Evolutionary conservation across 2,113 vertebrate species (phyloP).

Genomic region (Pteronura brasiliensis): DNA sequence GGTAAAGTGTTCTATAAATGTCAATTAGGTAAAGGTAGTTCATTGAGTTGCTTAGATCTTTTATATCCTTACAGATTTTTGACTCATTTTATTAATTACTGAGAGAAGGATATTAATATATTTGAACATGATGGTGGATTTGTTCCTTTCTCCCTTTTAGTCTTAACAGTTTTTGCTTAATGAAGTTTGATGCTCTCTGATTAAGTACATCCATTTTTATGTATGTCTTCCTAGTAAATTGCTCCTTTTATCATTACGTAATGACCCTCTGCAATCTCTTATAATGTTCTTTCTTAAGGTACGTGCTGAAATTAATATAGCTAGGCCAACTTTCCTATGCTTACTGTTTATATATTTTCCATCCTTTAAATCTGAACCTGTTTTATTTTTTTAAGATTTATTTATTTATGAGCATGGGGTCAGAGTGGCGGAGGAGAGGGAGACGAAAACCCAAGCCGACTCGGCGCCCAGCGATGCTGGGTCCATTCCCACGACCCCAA

Average conservation of each 20-base stretch:
- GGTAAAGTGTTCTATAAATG: background rate
- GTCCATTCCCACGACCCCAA: background rate
- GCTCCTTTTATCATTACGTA: background rate
- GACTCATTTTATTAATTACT: background rate
- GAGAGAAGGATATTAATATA: background rate
- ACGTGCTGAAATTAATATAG: background rate
- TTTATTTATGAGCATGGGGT: background rate
- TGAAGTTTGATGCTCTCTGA: background rate
- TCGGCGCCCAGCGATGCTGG: accelerated
- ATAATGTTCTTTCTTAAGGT: background rate
- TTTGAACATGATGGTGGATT: background rate
- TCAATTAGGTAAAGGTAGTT: background rate
- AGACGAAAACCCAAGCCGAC: background rate
- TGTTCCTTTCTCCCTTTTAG: background rate
- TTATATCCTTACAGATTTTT: background rate
- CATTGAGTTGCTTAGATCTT: background rate
- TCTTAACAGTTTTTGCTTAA: background rate
- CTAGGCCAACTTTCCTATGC: background rate
- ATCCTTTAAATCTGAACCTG: background rate
- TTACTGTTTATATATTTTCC: background rate
- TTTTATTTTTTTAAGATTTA: background rate
- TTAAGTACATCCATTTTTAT: background rate
- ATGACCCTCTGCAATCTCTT: background rate
- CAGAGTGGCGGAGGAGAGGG: background rate
- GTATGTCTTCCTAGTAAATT: background rate